Percentiles rank a stretch among this genome's conserved stretches.
Conservation (phyloP, 2,888 invertebrate genomes). For the Andrena marginata region DNA sequence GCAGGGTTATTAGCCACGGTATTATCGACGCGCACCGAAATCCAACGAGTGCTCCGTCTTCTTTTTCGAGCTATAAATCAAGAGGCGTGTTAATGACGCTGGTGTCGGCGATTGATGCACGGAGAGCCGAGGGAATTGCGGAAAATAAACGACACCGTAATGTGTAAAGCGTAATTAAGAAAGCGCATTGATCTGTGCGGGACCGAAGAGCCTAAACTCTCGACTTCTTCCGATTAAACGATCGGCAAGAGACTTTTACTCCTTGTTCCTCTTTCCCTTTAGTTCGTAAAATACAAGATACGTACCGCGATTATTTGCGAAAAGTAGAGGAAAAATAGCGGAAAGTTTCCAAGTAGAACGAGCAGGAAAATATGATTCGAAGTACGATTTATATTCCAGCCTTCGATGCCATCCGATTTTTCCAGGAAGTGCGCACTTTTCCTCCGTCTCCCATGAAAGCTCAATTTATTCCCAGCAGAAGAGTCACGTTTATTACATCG, state of each 20-base stretch:
- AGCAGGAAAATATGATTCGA: constrained; percentile 1
- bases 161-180: constrained; percentile 45
- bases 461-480: constrained; percentile 33
- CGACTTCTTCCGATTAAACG: not conserved
- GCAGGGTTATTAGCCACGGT: constrained; percentile 50
- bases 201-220: not conserved
- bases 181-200: constrained; percentile 13
- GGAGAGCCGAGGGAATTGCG: constrained; percentile 33
- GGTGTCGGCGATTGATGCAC: constrained; percentile 51
- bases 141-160: constrained; percentile 50
- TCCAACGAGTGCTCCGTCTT: constrained; percentile 26
- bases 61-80: constrained; percentile 61
- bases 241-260: not conserved
- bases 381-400: constrained; percentile 5
- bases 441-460: constrained; percentile 24
- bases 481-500: constrained; percentile 46
- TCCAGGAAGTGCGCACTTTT: constrained; percentile 8
- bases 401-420: constrained; percentile 28
- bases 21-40: constrained; percentile 57
- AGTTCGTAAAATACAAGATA: not conserved
- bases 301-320: not conserved
- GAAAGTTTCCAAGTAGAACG: not conserved
- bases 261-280: not conserved
- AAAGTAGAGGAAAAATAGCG: not conserved
- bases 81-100: constrained; percentile 61